Percentiles rank a stretch among this genome's conserved stretches.
phyloP scores from a whole-genome alignment of 1,140 invertebrate species.

The Sycophaga agraensis region DNA sequence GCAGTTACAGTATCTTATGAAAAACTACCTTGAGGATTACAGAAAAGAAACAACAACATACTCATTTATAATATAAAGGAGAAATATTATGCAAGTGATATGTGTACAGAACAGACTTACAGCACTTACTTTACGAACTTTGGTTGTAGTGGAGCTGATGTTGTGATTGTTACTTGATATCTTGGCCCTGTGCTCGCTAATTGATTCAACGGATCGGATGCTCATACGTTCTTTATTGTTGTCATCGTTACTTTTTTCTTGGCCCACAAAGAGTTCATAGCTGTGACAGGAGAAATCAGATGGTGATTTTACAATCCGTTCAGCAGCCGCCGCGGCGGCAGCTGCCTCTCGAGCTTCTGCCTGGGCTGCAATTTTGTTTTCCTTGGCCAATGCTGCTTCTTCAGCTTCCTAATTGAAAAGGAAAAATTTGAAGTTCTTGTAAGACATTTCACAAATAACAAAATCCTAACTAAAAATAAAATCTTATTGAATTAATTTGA shows the following conservation, averaged over 20 bases:
- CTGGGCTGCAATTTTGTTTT: slow-evolving; percentile 71
- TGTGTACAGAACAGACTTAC: no score
- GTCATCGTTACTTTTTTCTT: slow-evolving; percentile 81
- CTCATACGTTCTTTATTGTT: slow-evolving; percentile 90
- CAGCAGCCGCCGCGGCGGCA: slow-evolving; percentile 63
- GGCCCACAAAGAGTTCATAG: slow-evolving; percentile 85
- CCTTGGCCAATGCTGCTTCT: slow-evolving; percentile 74
- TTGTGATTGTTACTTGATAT: slow-evolving; percentile 53
- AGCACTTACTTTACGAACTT: slow-evolving; percentile 86
- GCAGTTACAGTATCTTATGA: no score
- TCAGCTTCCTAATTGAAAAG: slow-evolving; percentile 75
- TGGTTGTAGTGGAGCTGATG: slow-evolving; percentile 58
- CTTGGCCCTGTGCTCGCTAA: slow-evolving; percentile 76
- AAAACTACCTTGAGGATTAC: no score
- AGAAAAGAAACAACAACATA: no score
- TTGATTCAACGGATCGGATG: slow-evolving; percentile 82
- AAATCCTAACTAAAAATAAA: no score
- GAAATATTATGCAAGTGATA: no score
- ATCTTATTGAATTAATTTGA: no score
- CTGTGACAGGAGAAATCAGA: slow-evolving; percentile 87
- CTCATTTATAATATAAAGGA: no score
- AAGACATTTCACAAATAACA: no score
- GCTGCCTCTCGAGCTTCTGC: slow-evolving; percentile 64
- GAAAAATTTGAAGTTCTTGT: no score
- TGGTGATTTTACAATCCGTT: slow-evolving; percentile 76